A percentile compares a stretch with the other conserved stretches of the same genome.
phyloP scores from a whole-genome alignment of 2,797 vertebrate genomes.

The Steatocranus sp. region DNA sequence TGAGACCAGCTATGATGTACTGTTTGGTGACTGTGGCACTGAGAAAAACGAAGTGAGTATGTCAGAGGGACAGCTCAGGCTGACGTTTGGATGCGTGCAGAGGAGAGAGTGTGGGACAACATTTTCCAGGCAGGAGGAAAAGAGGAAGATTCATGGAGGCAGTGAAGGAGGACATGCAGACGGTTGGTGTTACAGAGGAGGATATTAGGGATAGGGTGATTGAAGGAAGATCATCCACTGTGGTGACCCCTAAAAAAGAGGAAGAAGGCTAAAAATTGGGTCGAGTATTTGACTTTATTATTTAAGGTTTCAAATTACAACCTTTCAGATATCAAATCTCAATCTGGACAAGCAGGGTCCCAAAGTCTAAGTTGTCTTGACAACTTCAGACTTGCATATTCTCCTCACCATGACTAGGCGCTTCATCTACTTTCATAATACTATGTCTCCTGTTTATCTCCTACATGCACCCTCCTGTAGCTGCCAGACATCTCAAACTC shows the following conservation, averaged over 20 bases:
- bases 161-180: background rate
- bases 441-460: background rate
- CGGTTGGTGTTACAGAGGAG: background rate
- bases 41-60: background rate
- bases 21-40: background rate
- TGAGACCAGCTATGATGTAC: background rate
- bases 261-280: background rate
- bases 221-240: background rate
- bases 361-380: background rate
- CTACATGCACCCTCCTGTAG: background rate
- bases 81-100: background rate
- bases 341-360: background rate
- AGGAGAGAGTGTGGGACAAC: background rate
- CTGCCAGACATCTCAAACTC: background rate
- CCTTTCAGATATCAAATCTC: background rate
- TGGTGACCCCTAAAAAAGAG: background rate
- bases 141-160: background rate
- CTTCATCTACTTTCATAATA: background rate
- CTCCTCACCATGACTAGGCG: rapidly evolving
- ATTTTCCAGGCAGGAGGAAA: background rate
- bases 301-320: background rate
- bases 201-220: background rate
- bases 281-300: background rate
- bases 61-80: background rate
- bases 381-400: background rate